A percentile compares a stretch with the other conserved stretches of the same genome.
phyloP scores from a whole-genome alignment of 1,140 invertebrate species.

The Pseudomyrmex sp. region DNA sequence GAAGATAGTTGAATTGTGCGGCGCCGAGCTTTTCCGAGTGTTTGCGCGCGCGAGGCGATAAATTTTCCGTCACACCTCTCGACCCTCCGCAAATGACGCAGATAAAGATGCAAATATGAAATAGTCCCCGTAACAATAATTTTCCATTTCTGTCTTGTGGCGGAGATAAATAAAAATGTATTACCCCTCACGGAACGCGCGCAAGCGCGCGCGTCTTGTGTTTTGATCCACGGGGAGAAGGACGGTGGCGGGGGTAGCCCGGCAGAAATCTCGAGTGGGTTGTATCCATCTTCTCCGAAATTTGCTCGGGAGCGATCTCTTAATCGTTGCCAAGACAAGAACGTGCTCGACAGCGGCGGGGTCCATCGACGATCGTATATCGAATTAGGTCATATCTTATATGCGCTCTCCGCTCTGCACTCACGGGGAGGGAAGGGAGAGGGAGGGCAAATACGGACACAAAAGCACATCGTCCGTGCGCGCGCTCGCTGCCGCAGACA shows the following conservation, averaged over 20 bases:
- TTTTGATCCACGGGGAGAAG: not conserved
- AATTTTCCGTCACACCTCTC: conserved; percentile 26
- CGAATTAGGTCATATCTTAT: conserved; percentile 57
- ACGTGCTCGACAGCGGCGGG: conserved; percentile 16
- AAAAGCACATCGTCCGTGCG: conserved; percentile 11
- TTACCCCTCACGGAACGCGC: too few species aligned
- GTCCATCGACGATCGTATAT: conserved; percentile 60
- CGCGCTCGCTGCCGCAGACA: not conserved
- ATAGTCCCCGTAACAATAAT: not conserved
- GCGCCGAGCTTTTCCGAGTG: conserved; percentile 57
- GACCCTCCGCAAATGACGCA: not conserved
- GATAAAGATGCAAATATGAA: conserved; percentile 10
- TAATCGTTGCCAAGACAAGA: conserved; percentile 61
- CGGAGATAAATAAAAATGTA: not conserved
- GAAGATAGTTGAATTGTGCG: conserved; percentile 42
- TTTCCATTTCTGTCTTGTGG: not conserved
- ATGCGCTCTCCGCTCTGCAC: not conserved
- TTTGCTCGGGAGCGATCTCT: conserved; percentile 44
- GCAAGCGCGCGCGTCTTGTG: not conserved
- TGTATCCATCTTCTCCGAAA: conserved; percentile 24
- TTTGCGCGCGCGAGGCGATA: conserved; percentile 36
- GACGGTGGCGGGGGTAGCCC: too few species aligned
- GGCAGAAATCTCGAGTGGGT: not conserved
- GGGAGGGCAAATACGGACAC: not conserved
- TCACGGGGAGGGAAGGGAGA: not conserved